Evolutionary conservation across 2,113 vertebrate species (phyloP).

Genomic region (Hassar affinis): DNA sequence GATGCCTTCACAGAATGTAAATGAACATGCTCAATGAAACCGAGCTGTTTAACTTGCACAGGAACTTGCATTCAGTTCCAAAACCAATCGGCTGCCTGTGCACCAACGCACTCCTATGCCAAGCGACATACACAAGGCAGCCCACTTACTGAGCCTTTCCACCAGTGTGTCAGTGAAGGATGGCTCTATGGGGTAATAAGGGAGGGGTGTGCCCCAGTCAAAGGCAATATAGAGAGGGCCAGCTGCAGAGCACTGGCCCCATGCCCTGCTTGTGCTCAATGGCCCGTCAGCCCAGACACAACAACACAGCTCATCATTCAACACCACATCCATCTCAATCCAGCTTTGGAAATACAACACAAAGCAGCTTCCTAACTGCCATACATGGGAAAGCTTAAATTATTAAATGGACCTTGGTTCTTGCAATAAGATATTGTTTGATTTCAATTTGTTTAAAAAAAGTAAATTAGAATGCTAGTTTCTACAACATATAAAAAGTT

Average conservation of each 20-base stretch:
- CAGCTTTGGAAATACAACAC: slow-evolving; percentile 33
- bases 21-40: slow-evolving; percentile 15
- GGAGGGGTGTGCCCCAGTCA: slow-evolving; percentile 63
- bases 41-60: slow-evolving; percentile 26
- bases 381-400: background rate
- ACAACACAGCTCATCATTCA: slow-evolving; percentile 47
- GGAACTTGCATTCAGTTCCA: slow-evolving; percentile 31
- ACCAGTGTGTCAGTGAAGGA: slow-evolving; percentile 51
- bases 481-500: background rate
- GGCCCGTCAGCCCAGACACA: slow-evolving; percentile 67
- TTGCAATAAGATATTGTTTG: background rate
- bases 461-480: background rate
- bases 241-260: slow-evolving; percentile 72
- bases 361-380: slow-evolving; percentile 32
- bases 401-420: background rate
- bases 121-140: slow-evolving; percentile 43
- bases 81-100: slow-evolving; percentile 25
- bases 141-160: slow-evolving; percentile 37
- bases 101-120: slow-evolving; percentile 22
- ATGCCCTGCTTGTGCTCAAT: slow-evolving; percentile 62
- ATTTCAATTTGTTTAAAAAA: background rate
- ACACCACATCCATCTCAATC: slow-evolving; percentile 33
- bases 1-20: slow-evolving; percentile 23
- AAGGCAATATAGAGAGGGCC: slow-evolving; percentile 70
- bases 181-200: slow-evolving; percentile 53